These are phyloP conservation scores for Gadus macrocephalus DNA, from an alignment of 2,113 vertebrate species.

Conservation along the genomic window DNA sequence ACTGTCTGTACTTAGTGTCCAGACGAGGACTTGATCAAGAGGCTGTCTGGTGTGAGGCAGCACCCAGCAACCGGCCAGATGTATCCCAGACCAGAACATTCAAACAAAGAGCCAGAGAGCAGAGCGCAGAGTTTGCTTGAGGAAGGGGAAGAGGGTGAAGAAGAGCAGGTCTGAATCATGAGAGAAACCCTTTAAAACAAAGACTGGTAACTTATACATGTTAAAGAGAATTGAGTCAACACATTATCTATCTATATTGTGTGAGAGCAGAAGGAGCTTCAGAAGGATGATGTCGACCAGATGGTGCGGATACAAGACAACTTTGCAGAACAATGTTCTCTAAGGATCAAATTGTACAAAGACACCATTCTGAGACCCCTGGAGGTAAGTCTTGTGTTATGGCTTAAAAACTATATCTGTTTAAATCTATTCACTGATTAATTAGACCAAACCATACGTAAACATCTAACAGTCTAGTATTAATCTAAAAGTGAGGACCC, in stretches of 20 bases:
- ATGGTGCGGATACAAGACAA: slow-evolving; percentile 81
- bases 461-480: neutral
- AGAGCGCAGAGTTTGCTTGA: slow-evolving; percentile 8
- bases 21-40: slow-evolving; percentile 80
- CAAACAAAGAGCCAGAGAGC: slow-evolving; percentile 61
- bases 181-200: slow-evolving; percentile 2
- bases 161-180: slow-evolving; percentile 36
- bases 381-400: slow-evolving; percentile 68
- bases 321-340: slow-evolving; percentile 65
- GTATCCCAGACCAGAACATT: slow-evolving; percentile 71
- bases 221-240: neutral
- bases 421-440: neutral
- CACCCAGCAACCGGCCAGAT: slow-evolving; percentile 72
- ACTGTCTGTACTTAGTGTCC: slow-evolving; percentile 72
- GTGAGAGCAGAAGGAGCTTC: slow-evolving; percentile 43
- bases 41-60: slow-evolving; percentile 80
- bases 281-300: slow-evolving; percentile 57
- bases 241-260: too few relatives aligned
- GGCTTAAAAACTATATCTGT: too few relatives aligned
- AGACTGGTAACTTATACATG: neutral
- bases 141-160: slow-evolving; percentile 22
- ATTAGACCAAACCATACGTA: neutral
- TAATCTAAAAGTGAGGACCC: too few relatives aligned
- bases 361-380: slow-evolving; percentile 75
- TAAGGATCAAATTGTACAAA: slow-evolving; percentile 73